phyloP scores from a whole-genome alignment of 2,888 invertebrate genomes.

The Lissonota sp. region DNA sequence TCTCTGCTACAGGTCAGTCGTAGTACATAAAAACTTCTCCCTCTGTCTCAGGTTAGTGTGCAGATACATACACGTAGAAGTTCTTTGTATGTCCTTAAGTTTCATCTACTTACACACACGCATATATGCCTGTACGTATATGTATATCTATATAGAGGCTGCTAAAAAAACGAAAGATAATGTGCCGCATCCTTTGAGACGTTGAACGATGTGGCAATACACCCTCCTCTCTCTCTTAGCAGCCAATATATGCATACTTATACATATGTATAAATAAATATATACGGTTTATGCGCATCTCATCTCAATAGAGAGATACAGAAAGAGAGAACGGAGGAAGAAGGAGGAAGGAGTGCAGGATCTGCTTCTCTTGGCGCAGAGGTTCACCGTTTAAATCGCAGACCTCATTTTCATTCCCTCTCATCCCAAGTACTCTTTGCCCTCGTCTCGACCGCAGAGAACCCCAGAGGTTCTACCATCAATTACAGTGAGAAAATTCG shows the following conservation, averaged over 20 bases:
- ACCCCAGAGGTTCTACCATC: constrained; percentile 19
- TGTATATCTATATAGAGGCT: no score
- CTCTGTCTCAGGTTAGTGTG: constrained; percentile 99
- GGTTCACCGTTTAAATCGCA: constrained; percentile 29
- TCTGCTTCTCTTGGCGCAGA: constrained; percentile 11
- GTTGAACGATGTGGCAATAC: no score
- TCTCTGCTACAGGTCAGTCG: constrained; percentile 99
- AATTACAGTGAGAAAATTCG: constrained; percentile 56
- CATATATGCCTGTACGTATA: constrained; percentile 7
- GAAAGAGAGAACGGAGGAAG: neutral
- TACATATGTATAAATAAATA: neutral
- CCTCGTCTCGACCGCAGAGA: constrained; percentile 24
- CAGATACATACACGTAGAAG: constrained; percentile 87
- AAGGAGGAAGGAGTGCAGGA: neutral
- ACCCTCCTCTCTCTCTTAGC: no score
- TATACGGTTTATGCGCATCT: neutral
- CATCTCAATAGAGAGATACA: no score
- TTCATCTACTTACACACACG: constrained; percentile 34
- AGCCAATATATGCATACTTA: no score
- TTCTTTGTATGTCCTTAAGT: constrained; percentile 70
- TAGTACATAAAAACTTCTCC: constrained; percentile 99
- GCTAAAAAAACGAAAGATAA: no score
- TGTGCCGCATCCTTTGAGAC: no score
- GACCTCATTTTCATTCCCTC: constrained; percentile 26
- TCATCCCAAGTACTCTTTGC: neutral